Evolutionary conservation across 2,888 invertebrate genomes (phyloP).

Genomic region (Dicycla oo): DNA sequence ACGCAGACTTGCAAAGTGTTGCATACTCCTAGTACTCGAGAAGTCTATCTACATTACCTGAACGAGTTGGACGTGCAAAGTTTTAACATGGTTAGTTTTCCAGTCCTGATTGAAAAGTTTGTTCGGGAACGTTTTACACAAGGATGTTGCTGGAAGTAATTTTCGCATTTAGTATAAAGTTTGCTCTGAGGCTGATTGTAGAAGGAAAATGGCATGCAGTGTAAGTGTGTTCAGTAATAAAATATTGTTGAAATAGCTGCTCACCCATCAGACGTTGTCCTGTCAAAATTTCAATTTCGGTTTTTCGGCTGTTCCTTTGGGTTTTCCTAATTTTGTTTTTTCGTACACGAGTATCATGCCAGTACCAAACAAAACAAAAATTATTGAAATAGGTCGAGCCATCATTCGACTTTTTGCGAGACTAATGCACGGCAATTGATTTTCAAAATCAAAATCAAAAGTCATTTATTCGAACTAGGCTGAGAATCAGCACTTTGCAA

Average conservation of each 20-base stretch:
- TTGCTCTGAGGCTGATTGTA: conserved; percentile 7
- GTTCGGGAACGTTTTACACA: conserved; percentile 22
- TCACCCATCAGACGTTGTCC: too few relatives aligned
- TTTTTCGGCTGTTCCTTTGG: too few relatives aligned
- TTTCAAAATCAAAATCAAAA: too few relatives aligned
- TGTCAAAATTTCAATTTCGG: too few relatives aligned
- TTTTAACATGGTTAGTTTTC: conserved; percentile 43
- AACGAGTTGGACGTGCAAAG: conserved; percentile 29
- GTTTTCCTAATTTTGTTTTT: too few relatives aligned
- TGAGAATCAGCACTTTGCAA: too few relatives aligned
- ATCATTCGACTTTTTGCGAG: too few relatives aligned
- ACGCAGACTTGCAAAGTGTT: conserved; percentile 9
- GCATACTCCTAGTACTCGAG: not conserved
- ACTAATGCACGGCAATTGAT: too few relatives aligned
- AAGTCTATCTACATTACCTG: conserved; percentile 33
- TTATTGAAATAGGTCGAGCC: too few relatives aligned
- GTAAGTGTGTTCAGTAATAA: not conserved
- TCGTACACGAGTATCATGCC: too few relatives aligned
- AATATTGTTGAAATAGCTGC: not conserved
- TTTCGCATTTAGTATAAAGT: conserved; percentile 18
- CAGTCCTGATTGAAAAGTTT: conserved; percentile 53
- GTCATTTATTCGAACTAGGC: too few relatives aligned
- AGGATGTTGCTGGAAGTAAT: conserved; percentile 26
- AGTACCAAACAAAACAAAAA: too few relatives aligned
- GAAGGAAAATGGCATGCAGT: not conserved